These are phyloP conservation scores for Nemoura dubitans DNA, from an alignment of 2,888 invertebrate genomes.

Conservation along the genomic window DNA sequence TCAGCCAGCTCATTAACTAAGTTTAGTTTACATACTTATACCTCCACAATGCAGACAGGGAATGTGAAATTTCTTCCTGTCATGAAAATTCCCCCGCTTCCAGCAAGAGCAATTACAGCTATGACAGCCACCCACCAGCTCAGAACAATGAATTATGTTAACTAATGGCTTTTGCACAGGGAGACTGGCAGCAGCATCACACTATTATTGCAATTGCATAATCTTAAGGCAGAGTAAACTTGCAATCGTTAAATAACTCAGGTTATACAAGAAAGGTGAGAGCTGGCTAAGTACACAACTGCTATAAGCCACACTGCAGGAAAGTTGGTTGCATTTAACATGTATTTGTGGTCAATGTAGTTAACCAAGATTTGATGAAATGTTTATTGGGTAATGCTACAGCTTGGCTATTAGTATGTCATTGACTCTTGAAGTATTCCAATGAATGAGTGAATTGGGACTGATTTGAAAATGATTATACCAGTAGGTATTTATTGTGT, in stretches of 20 bases:
- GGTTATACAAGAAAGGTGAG: background rate
- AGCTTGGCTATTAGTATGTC: too few species aligned
- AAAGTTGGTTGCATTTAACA: background rate
- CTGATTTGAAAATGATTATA: too few species aligned
- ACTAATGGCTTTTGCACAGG: background rate
- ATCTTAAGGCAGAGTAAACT: background rate
- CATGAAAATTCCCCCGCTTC: background rate
- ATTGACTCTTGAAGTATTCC: too few species aligned
- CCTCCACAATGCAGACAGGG: background rate
- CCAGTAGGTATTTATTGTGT: too few species aligned
- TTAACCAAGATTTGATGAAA: background rate
- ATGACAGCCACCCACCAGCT: background rate
- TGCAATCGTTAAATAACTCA: background rate
- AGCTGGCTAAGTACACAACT: background rate
- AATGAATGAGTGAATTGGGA: too few species aligned
- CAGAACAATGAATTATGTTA: background rate
- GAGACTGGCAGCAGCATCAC: background rate
- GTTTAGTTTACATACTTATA: background rate
- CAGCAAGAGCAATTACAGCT: background rate
- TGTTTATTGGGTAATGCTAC: too few species aligned
- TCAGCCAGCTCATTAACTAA: too few species aligned
- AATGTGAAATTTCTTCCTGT: too few species aligned
- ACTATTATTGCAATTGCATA: background rate
- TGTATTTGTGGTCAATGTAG: background rate
- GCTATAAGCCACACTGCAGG: background rate